These are phyloP conservation scores for Neomonachus schauinslandi DNA, from an alignment of 2,113 vertebrate species.

Conservation along the genomic window DNA sequence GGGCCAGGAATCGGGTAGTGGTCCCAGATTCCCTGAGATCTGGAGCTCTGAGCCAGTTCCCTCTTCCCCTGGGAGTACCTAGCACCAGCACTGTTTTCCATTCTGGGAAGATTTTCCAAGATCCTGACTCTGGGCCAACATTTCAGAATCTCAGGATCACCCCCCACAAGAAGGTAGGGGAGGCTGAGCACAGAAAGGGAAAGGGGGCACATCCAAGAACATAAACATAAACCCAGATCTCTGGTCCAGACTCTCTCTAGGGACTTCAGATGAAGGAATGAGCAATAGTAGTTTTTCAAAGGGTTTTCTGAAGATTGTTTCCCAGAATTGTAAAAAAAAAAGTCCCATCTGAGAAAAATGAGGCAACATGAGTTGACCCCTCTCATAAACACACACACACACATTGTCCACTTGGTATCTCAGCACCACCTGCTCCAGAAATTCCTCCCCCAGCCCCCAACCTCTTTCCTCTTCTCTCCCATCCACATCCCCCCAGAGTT, in stretches of 20 bases:
- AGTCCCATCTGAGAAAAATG: conserved; percentile 42
- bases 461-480: conserved; percentile 70
- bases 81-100: background rate
- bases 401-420: conserved; percentile 68
- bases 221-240: background rate
- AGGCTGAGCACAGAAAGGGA: background rate
- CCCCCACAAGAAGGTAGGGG: background rate
- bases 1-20: background rate
- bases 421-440: conserved; percentile 83
- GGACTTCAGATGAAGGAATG: background rate
- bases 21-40: background rate
- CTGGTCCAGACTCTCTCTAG: background rate
- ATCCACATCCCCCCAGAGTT: conserved; percentile 57
- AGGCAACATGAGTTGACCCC: background rate
- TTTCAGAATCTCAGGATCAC: conserved; percentile 20
- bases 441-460: conserved; percentile 78
- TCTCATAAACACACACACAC: background rate
- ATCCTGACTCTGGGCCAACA: background rate
- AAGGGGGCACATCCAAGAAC: background rate
- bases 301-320: conserved; percentile 25
- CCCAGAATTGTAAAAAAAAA: conserved; percentile 16
- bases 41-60: background rate
- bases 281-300: conserved; percentile 45
- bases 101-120: background rate
- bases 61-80: background rate